Percentiles rank a stretch among this genome's conserved stretches.
phyloP scores from a whole-genome alignment of 1,140 invertebrate species.

The Hyles euphorbiae region DNA sequence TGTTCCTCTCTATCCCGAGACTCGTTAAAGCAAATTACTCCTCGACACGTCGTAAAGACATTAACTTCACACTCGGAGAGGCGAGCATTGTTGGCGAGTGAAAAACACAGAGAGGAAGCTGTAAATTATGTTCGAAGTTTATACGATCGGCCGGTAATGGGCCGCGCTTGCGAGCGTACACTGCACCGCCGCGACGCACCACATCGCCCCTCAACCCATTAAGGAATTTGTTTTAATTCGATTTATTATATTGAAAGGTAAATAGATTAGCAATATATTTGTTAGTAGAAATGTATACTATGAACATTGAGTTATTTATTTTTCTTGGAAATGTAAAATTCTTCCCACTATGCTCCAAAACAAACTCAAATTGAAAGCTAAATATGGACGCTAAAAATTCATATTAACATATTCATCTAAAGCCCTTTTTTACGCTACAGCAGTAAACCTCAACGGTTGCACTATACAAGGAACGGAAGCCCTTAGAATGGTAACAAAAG shows the following conservation, averaged over 20 bases:
- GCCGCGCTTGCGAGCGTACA: slow-evolving; percentile 26
- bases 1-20: slow-evolving; percentile 17
- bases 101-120: slow-evolving; percentile 67
- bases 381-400: too few relatives aligned
- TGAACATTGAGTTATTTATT: too few relatives aligned
- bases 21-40: slow-evolving; percentile 49
- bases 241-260: not conserved
- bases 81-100: slow-evolving; percentile 54
- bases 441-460: not conserved
- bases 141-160: slow-evolving; percentile 61
- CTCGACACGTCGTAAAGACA: slow-evolving; percentile 55
- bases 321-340: too few relatives aligned
- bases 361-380: too few relatives aligned
- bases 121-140: slow-evolving; percentile 71
- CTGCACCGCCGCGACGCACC: slow-evolving; percentile 14
- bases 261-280: not conserved
- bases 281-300: too few relatives aligned
- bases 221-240: slow-evolving; percentile 13
- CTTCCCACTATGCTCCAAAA: too few relatives aligned
- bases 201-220: slow-evolving; percentile 9
- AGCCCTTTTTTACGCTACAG: too few relatives aligned
- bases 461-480: slow-evolving; percentile 43
- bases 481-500: slow-evolving; percentile 43
- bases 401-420: too few relatives aligned
- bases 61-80: slow-evolving; percentile 43